Percentiles rank a stretch among this genome's conserved stretches.
Evolutionary conservation across 2,888 invertebrate genomes (phyloP).

Genomic region (Dione juno): DNA sequence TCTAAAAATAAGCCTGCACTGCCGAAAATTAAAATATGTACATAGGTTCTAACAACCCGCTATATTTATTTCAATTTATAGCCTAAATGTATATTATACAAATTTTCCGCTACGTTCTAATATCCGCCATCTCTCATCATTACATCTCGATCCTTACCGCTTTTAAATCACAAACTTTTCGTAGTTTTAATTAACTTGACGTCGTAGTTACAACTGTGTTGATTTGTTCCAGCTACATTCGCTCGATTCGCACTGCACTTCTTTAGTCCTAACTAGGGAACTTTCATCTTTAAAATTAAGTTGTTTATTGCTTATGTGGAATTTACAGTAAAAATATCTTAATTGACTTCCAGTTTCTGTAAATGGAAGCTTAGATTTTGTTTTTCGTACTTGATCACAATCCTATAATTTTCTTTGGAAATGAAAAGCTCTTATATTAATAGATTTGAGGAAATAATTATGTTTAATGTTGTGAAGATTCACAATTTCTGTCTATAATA

Average conservation of each 20-base stretch:
- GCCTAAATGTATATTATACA: neutral
- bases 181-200: constrained; percentile 81
- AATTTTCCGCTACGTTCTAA: neutral
- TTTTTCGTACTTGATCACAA: neutral
- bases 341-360: constrained; percentile 11
- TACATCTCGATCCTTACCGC: constrained; percentile 46
- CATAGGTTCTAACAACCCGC: too few species aligned
- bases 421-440: too few species aligned
- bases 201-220: constrained; percentile 75
- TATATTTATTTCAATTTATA: too few species aligned
- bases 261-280: constrained; percentile 45
- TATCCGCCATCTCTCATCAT: constrained; percentile 28
- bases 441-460: too few species aligned
- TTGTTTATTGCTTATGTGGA: constrained; percentile 31
- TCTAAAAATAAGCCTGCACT: too few species aligned
- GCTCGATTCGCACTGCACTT: constrained; percentile 48
- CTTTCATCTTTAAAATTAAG: constrained; percentile 42
- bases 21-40: too few species aligned
- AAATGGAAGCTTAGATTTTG: neutral
- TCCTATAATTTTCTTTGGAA: neutral
- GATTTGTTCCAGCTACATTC: constrained; percentile 63
- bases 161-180: constrained; percentile 78
- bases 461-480: too few species aligned
- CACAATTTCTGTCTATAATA: too few species aligned
- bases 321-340: constrained; percentile 29